These are phyloP conservation scores for Phasianus colchicus DNA, from an alignment of 2,113 vertebrate species.

Conservation along the genomic window DNA sequence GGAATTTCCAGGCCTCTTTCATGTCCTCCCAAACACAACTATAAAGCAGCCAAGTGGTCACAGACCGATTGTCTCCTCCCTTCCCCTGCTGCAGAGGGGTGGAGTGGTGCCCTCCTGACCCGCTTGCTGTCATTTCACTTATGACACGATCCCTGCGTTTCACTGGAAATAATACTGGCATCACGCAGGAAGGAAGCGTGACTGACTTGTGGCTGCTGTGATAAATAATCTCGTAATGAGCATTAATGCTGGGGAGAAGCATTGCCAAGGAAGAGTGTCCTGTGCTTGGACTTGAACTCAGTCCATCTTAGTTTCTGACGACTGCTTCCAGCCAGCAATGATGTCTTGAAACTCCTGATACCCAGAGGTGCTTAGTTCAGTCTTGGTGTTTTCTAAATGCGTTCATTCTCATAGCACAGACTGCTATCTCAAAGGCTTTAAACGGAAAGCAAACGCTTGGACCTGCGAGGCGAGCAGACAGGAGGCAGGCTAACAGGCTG, in stretches of 20 bases:
- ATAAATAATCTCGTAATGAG: background rate
- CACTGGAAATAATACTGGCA: background rate
- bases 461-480: background rate
- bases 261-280: background rate
- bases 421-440: background rate
- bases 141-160: conserved; percentile 2
- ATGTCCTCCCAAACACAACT: conserved; percentile 21
- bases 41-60: background rate
- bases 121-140: background rate
- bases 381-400: background rate
- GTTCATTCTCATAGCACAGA: background rate
- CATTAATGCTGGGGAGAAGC: background rate
- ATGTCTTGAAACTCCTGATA: background rate
- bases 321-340: background rate
- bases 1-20: conserved; percentile 30
- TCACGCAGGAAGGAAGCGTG: conserved; percentile 22
- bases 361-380: background rate
- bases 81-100: background rate
- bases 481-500: conserved; percentile 4
- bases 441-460: conserved; percentile 15
- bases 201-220: background rate
- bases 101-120: background rate
- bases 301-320: background rate
- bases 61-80: background rate
- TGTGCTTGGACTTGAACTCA: background rate